Base-by-base conservation (phyloP, 2,113 vertebrate genomes). In the Cyprinodon variegatus region DNA sequence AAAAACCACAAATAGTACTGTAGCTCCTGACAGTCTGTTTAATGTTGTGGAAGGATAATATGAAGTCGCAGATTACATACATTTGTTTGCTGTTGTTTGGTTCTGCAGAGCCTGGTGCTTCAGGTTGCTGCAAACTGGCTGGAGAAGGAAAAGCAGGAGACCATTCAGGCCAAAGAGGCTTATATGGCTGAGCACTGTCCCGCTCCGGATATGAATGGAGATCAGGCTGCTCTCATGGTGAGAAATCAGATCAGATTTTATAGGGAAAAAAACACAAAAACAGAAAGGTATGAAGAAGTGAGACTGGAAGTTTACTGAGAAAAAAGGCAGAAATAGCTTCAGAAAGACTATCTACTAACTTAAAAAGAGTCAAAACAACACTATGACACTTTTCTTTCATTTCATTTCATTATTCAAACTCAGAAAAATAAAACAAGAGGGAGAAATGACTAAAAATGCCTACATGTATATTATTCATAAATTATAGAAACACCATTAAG, bases 81-180 rank as follows among this genome's bases (percentile, higher is more conserved):
- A 45, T 57, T 2, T 57, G 50, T n/a, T 57, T 57, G 17, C 2
- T 57, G 17, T n/a, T 57, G 50, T 57, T 57, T 57, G 6, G 3
- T 74, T 45, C 37, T 11, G 43, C 94, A 99, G 97, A 99, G 97
- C 78, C 81, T 98, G 88, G 96, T 99, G 94, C 96, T 99, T 20
- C 89, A 94, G 89, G 96, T 98, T 0, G 97, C 97, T 0, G 95
- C 72, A 29, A 68, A 5, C 0, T 89, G 95, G 93, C 87, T 97
- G 20, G 91, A 93, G 70, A 94, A 94, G 63, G 98, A 99, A 87
- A 82, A 83, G 14, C 70, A 86, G 43, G 95, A 96, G n/a, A n/a
- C 86, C 0, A 87, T 81, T 43, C 64, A 48, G 0, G 94, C 96
- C 80, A 98, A 96, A 75, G 75, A 92, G 72, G 86, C 89, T 40